Conservation (phyloP, 92 coral and sea anemone species). For the Desmophyllum pertusum region DNA sequence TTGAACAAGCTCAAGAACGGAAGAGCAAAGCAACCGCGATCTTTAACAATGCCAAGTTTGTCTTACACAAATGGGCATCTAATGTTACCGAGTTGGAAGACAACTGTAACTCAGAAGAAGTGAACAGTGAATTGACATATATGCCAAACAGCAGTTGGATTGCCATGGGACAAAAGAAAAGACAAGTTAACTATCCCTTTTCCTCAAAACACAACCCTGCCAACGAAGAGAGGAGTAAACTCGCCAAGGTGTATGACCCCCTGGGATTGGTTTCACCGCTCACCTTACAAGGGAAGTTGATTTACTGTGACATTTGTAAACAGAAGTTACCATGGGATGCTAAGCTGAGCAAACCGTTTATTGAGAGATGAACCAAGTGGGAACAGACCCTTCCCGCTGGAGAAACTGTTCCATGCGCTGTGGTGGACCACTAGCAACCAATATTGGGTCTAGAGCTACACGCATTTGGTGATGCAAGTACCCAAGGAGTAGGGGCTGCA, state of each 20-base stretch:
- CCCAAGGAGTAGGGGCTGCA: neutral
- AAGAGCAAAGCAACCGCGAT: slow-evolving; percentile 19
- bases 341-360: slow-evolving; percentile 11
- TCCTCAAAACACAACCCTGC: neutral
- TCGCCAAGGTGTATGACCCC: slow-evolving; percentile 39
- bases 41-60: slow-evolving; percentile 27
- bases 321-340: slow-evolving; percentile 44
- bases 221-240: slow-evolving; percentile 30
- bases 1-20: neutral
- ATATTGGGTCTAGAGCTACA: neutral
- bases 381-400: slow-evolving; percentile 36
- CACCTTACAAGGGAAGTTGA: slow-evolving; percentile 31
- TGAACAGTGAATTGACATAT: slow-evolving; percentile 14
- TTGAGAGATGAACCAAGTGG: slow-evolving; percentile 20
- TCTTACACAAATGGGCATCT: slow-evolving; percentile 32
- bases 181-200: slow-evolving; percentile 11
- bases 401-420: slow-evolving; percentile 27
- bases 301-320: slow-evolving; percentile 42
- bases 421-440: slow-evolving; percentile 10
- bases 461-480: slow-evolving; percentile 20
- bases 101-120: neutral
- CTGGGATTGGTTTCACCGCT: slow-evolving; percentile 30
- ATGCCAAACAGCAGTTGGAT: slow-evolving; percentile 32
- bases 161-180: slow-evolving; percentile 12
- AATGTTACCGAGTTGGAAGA: slow-evolving; percentile 21